These are phyloP conservation scores for Myrmecobius fasciatus DNA, from an alignment of 2,113 vertebrate species.

Conservation along the genomic window DNA sequence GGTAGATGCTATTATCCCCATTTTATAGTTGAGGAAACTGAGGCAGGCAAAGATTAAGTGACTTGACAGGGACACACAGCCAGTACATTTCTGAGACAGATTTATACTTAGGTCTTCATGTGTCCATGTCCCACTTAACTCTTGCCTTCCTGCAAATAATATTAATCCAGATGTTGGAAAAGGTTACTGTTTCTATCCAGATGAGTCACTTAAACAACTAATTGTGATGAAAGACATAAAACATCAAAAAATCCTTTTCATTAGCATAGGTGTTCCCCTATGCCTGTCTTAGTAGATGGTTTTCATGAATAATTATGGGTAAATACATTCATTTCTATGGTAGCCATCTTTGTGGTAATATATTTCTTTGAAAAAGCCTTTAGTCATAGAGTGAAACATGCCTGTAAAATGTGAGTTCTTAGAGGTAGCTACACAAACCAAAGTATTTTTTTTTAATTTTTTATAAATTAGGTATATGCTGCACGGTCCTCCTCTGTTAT, in stretches of 20 bases:
- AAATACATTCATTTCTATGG: background rate
- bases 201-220: slow-evolving; percentile 38
- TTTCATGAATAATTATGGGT: background rate
- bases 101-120: background rate
- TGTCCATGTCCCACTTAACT: background rate
- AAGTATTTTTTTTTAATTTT: background rate
- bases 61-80: background rate
- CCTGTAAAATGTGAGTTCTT: background rate
- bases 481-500: background rate
- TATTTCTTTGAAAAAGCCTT: background rate
- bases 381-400: background rate
- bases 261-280: background rate
- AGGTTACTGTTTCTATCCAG: slow-evolving; percentile 23
- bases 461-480: background rate
- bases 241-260: background rate
- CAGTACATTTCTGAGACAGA: background rate
- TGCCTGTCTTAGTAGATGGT: background rate
- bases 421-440: background rate
- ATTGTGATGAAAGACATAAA: background rate
- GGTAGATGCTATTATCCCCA: background rate
- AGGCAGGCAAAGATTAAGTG: background rate
- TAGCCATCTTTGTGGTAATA: background rate
- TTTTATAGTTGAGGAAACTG: background rate
- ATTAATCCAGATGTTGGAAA: background rate
- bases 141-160: background rate